A percentile compares a stretch with the other conserved stretches of the same genome.
Evolutionary conservation across 1,140 invertebrate genomes (phyloP).

Genomic region (Drosophila ananassae): DNA sequence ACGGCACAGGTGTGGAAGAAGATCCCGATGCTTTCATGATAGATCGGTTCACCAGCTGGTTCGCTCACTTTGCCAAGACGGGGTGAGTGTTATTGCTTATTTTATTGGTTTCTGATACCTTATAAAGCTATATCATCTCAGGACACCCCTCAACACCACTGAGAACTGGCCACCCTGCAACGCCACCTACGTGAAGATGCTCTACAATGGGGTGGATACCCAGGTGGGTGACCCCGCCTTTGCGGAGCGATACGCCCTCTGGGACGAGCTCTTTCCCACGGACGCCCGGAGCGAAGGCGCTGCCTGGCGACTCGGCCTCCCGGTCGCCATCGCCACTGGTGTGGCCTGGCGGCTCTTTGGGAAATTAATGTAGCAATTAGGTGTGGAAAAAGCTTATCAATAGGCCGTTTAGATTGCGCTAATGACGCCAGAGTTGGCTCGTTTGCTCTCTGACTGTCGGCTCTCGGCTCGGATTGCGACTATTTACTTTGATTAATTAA

Average conservation of each 20-base stretch:
- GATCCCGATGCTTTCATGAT: conserved; percentile 71
- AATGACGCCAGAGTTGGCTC: conserved; percentile 47
- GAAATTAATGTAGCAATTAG: conserved; percentile 77
- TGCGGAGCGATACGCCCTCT: conserved; percentile 51
- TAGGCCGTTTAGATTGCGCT: conserved; percentile 77
- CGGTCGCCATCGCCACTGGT: conserved; percentile 82
- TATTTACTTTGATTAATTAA: conserved; percentile 82
- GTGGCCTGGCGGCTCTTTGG: conserved; percentile 80
- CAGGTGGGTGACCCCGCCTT: conserved; percentile 42
- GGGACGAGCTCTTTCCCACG: conserved; percentile 73
- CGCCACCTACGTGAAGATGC: conserved; percentile 6
- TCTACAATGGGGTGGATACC: conserved; percentile 48
- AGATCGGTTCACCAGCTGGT: conserved; percentile 59
- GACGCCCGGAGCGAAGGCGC: conserved; percentile 17
- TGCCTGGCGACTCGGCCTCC: conserved; percentile 8
- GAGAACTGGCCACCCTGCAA: conserved; percentile 51
- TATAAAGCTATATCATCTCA: neutral
- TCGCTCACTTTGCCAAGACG: conserved; percentile 48
- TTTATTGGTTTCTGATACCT: neutral
- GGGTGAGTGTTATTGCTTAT: conserved; percentile 41
- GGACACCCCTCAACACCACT: conserved; percentile 13
- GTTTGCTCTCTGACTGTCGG: conserved; percentile 13
- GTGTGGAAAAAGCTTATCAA: conserved; percentile 80
- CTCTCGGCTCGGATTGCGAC: conserved; percentile 41
- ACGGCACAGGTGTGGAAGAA: conserved; percentile 30